Conservation (phyloP, 2,113 vertebrate species). For the Mohoua ochrocephala region DNA sequence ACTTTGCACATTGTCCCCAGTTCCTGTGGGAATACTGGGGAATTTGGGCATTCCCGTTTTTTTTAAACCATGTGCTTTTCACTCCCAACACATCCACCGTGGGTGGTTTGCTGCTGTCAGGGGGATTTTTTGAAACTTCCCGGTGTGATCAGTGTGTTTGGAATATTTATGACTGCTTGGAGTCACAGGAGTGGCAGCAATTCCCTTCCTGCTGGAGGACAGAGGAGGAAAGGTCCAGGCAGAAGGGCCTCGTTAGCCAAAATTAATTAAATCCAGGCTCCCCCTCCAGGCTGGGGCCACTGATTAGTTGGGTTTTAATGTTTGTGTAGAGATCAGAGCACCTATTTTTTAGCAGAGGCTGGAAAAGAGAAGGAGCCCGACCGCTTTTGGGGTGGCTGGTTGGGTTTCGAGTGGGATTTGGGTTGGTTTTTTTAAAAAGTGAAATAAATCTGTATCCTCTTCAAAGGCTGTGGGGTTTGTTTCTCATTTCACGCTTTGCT, state of each 20-base stretch:
- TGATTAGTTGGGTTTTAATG: background rate
- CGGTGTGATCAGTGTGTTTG: fast-evolving
- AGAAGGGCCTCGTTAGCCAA: background rate
- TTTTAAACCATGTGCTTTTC: background rate
- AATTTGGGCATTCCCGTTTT: background rate
- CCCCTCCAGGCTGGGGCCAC: background rate
- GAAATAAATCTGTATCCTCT: conserved; percentile 5
- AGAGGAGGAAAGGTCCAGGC: background rate
- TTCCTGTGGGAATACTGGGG: background rate
- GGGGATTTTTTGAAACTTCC: background rate
- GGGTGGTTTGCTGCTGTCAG: background rate
- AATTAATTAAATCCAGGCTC: background rate
- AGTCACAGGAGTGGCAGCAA: fast-evolving
- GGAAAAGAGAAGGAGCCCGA: background rate
- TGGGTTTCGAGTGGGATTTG: background rate
- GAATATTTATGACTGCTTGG: background rate
- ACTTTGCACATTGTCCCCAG: fast-evolving
- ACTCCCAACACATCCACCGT: fast-evolving
- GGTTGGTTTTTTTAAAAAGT: background rate
- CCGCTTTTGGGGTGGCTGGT: background rate
- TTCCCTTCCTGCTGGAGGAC: background rate
- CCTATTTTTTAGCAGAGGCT: background rate
- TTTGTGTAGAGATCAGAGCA: background rate
- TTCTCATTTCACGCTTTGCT: fast-evolving
- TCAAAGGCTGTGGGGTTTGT: fast-evolving